A percentile compares a stretch with the other conserved stretches of the same genome.
Conservation (phyloP, 2,888 invertebrate genomes). For the Habroteleia sp. region DNA sequence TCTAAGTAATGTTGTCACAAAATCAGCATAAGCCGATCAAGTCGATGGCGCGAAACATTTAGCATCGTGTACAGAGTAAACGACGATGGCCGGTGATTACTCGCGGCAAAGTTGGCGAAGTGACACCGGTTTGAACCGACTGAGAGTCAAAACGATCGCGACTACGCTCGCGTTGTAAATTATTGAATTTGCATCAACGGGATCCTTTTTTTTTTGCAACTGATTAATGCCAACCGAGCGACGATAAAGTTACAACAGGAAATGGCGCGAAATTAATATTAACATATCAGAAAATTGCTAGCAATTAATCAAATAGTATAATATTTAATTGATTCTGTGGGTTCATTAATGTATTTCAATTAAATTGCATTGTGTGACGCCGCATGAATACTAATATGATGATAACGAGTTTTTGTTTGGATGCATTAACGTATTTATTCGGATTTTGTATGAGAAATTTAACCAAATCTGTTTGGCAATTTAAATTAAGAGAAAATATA, state of each 20-base stretch:
- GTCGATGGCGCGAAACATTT: conserved; percentile 38
- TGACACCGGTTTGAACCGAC: conserved; percentile 55
- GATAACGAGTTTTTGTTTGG: too few relatives aligned
- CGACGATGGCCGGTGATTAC: conserved; percentile 49
- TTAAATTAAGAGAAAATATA: too few relatives aligned
- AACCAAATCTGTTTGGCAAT: too few relatives aligned
- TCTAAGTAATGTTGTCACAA: conserved; percentile 36
- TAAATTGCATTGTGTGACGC: too few relatives aligned
- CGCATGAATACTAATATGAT: too few relatives aligned
- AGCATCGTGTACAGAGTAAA: conserved; percentile 38
- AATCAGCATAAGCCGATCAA: conserved; percentile 49
- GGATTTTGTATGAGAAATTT: too few relatives aligned
- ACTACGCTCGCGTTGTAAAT: conserved; percentile 27
- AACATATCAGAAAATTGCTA: conserved; percentile 23
- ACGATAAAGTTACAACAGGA: conserved; percentile 27
- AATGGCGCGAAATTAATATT: conserved; percentile 27
- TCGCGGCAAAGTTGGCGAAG: conserved; percentile 38
- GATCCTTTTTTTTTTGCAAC: conserved; percentile 21
- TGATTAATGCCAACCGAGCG: conserved; percentile 30
- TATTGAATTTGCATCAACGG: conserved; percentile 47
- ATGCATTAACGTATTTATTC: too few relatives aligned
- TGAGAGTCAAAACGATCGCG: conserved; percentile 28
- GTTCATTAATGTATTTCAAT: too few relatives aligned
- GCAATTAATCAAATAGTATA: conserved; percentile 20
- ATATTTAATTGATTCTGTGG: conserved; percentile 13